Percentiles rank a stretch among this genome's conserved stretches.
Evolutionary conservation across 2,797 vertebrate species (phyloP).

Genomic region (Limosa lapponica): DNA sequence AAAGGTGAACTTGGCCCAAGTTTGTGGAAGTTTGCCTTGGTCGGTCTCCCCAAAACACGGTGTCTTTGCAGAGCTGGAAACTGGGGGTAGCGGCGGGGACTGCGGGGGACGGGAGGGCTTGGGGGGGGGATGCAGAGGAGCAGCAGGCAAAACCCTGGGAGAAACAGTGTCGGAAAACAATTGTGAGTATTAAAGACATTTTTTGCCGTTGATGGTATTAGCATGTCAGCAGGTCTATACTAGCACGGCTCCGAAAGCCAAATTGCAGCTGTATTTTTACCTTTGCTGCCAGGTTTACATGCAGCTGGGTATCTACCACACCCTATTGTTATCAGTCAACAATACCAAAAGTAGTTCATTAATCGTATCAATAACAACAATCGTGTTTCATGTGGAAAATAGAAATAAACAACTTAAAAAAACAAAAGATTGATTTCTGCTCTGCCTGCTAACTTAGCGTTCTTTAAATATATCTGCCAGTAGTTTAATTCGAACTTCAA

Average conservation of each 20-base stretch:
- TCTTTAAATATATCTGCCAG: conserved; percentile 79
- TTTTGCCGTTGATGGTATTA: conserved; percentile 69
- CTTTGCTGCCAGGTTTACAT: conserved; percentile 75
- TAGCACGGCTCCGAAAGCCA: conserved; percentile 79
- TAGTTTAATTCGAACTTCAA: conserved; percentile 80
- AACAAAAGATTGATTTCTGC: conserved; percentile 47
- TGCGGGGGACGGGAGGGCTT: rapidly evolving
- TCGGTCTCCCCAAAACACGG: rapidly evolving
- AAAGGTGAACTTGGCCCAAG: conserved; percentile 21
- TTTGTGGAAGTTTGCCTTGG: background rate
- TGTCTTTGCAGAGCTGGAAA: background rate
- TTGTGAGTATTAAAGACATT: conserved; percentile 53
- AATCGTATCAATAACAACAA: conserved; percentile 67
- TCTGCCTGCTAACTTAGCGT: conserved; percentile 67
- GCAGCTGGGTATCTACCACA: conserved; percentile 86
- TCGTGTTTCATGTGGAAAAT: conserved; percentile 67
- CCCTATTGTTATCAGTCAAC: conserved; percentile 81
- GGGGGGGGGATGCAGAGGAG: background rate
- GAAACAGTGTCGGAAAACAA: conserved; percentile 14
- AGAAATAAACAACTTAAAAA: conserved; percentile 63
- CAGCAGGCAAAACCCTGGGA: background rate
- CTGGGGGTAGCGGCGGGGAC: background rate
- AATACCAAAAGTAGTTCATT: conserved; percentile 47
- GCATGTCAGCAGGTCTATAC: conserved; percentile 81
- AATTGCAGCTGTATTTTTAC: conserved; percentile 83